Evolutionary conservation across 2,113 vertebrate species (phyloP).

Genomic region (Mastomys coucha): DNA sequence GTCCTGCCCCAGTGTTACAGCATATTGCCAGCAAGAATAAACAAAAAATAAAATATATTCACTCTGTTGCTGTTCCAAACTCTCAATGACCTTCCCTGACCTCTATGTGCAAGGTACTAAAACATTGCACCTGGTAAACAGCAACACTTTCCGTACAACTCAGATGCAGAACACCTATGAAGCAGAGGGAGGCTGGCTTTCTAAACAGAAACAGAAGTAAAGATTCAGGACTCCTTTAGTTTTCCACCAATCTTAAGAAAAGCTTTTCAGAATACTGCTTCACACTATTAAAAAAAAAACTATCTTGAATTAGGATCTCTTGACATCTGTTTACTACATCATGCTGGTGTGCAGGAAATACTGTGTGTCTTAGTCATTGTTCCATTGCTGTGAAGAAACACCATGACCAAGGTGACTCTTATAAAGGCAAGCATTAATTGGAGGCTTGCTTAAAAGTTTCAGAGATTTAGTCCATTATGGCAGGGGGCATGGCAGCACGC

Average conservation of each 20-base stretch:
- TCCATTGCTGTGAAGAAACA: neutral
- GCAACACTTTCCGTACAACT: constrained; percentile 74
- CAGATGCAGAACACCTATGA: constrained; percentile 86
- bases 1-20: neutral
- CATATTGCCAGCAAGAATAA: neutral
- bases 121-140: too few species aligned
- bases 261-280: neutral
- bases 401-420: neutral
- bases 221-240: too few species aligned
- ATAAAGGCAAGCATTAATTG: too few species aligned
- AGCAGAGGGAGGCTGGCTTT: constrained; percentile 97
- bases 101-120: neutral
- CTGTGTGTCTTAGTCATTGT: neutral
- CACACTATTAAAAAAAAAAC: neutral
- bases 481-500: too few species aligned
- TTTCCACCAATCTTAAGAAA: neutral
- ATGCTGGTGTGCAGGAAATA: neutral
- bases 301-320: neutral
- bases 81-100: neutral
- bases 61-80: neutral
- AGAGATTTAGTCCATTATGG: too few species aligned
- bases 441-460: too few species aligned
- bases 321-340: neutral
- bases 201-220: constrained; percentile 91
- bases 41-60: neutral